Percentiles rank a stretch among this genome's conserved stretches.
These are phyloP conservation scores for Psittacula echo DNA, from an alignment of 2,797 vertebrate species.

Conservation along the genomic window DNA sequence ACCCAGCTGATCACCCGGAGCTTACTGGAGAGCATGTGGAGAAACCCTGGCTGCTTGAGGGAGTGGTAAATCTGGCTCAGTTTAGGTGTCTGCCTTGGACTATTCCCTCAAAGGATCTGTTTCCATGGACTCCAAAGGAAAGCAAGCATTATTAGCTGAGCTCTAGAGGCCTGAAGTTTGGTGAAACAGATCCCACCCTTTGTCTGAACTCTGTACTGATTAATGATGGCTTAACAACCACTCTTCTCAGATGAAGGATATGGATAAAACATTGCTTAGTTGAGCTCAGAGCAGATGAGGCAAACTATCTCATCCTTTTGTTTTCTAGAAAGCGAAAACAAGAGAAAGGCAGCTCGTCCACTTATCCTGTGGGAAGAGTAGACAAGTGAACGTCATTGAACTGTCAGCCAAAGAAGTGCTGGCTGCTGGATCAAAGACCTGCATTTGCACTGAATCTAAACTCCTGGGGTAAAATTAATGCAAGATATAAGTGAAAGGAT, in stretches of 20 bases:
- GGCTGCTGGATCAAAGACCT: background rate
- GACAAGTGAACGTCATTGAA: background rate
- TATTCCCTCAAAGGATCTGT: background rate
- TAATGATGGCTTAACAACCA: background rate
- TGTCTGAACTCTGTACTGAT: background rate
- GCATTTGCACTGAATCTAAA: background rate
- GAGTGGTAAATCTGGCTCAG: background rate
- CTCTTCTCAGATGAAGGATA: background rate
- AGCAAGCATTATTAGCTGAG: background rate
- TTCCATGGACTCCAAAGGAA: background rate
- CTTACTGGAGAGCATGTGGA: background rate
- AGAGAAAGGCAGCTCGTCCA: background rate
- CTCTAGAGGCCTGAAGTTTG: background rate
- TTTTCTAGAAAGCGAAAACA: background rate
- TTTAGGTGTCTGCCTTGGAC: background rate
- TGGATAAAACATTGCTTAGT: background rate
- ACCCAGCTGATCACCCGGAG: background rate
- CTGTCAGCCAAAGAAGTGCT: background rate
- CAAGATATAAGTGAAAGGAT: background rate
- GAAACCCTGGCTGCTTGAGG: background rate
- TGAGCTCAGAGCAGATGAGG: background rate
- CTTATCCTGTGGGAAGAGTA: background rate
- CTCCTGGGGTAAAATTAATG: background rate
- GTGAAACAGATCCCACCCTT: background rate
- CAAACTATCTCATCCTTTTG: background rate